phyloP scores from a whole-genome alignment of 2,113 vertebrate species.

The Phaethon lepturus region DNA sequence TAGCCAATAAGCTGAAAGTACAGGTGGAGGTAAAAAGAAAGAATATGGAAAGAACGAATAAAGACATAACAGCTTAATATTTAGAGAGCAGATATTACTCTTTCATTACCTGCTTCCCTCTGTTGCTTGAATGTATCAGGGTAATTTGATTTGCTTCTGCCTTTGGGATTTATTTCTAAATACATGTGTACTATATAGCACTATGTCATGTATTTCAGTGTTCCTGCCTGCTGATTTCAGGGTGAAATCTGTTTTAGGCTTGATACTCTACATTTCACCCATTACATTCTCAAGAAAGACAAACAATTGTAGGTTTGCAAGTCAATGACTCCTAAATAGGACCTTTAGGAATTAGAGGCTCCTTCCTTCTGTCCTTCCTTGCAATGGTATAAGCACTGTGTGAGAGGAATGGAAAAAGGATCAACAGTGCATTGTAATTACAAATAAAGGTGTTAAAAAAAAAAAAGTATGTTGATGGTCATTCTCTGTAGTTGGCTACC shows the following conservation, averaged over 20 bases:
- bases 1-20: background rate
- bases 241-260: background rate
- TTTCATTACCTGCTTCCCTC: background rate
- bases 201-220: background rate
- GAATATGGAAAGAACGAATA: background rate
- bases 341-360: background rate
- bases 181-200: background rate
- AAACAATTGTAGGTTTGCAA: background rate
- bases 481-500: background rate
- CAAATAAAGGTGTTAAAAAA: background rate
- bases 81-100: background rate
- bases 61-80: background rate
- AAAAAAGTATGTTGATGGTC: background rate
- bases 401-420: background rate
- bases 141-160: background rate
- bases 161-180: conserved; percentile 20
- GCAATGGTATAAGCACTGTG: background rate
- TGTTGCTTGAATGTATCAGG: background rate
- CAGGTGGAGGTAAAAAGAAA: background rate
- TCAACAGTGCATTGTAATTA: background rate
- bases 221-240: background rate
- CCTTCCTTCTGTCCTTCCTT: background rate
- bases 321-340: background rate
- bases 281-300: background rate
- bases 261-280: background rate